Percentiles rank a stretch among this genome's conserved stretches.
These are phyloP conservation scores for Norana najaformis DNA, from an alignment of 2,888 invertebrate species.

Conservation along the genomic window DNA sequence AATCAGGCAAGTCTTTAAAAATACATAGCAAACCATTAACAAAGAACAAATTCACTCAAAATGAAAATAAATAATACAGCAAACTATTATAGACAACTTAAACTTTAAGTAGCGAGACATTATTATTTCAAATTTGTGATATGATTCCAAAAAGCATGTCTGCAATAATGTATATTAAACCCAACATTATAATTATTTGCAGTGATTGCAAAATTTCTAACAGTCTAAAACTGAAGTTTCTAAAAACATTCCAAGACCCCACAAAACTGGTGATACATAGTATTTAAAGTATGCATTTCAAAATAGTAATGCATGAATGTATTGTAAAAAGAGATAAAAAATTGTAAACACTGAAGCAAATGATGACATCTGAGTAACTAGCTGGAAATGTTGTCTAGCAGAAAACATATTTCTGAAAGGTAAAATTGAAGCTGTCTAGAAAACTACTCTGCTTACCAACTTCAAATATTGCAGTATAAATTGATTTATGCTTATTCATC, in stretches of 20 bases:
- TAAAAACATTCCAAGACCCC: not conserved
- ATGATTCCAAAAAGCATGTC: not conserved
- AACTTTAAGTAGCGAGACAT: not conserved
- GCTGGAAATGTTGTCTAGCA: not conserved
- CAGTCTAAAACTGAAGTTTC: not conserved
- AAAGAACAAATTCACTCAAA: not conserved
- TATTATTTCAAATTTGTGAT: not conserved
- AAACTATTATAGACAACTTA: not conserved
- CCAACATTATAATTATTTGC: not conserved
- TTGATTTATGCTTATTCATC: too few relatives aligned
- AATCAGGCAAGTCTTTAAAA: constrained; percentile 14
- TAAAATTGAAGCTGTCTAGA: too few relatives aligned
- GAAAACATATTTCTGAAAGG: not conserved
- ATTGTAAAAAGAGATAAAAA: not conserved
- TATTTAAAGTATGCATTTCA: not conserved
- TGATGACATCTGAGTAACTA: not conserved
- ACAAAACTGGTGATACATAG: not conserved
- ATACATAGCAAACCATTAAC: not conserved
- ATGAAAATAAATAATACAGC: constrained; percentile 5
- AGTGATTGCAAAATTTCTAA: not conserved
- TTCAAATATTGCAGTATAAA: too few relatives aligned
- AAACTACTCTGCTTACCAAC: too few relatives aligned
- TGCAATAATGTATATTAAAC: constrained; percentile 1
- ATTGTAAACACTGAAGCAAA: not conserved
- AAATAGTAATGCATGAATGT: not conserved